Evolutionary conservation across 2,113 vertebrate genomes (phyloP).

Genomic region (Ophthalmotilapia sp.): DNA sequence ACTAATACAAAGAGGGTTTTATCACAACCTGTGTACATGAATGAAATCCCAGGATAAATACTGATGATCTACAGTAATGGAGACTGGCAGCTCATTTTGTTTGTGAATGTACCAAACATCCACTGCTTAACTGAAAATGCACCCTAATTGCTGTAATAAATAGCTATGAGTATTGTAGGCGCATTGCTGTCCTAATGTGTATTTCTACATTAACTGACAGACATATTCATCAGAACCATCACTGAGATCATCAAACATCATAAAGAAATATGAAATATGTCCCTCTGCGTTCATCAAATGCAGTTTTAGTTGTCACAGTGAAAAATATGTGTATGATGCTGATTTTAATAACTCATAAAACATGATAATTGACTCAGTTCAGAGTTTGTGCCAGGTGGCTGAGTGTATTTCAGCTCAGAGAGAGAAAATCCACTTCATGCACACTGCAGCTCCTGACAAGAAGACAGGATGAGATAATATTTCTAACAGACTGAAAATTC

Average conservation of each 20-base stretch:
- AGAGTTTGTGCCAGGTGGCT: background rate
- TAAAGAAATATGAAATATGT: constrained; percentile 7
- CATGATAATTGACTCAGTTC: constrained; percentile 6
- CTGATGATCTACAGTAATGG: background rate
- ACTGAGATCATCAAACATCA: constrained; percentile 19
- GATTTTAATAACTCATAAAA: constrained; percentile 31
- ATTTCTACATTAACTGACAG: background rate
- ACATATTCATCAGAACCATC: background rate
- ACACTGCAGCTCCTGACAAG: background rate
- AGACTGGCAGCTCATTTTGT: constrained; percentile 42
- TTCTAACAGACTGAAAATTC: background rate
- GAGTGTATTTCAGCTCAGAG: background rate
- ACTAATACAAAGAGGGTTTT: constrained; percentile 8
- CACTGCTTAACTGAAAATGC: constrained; percentile 16
- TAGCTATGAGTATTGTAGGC: background rate
- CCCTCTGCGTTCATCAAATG: constrained; percentile 6
- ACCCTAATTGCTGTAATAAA: constrained; percentile 34
- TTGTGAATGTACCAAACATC: constrained; percentile 26
- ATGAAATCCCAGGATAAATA: constrained; percentile 19
- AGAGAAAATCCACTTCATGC: background rate
- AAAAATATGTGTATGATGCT: background rate
- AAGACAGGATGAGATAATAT: background rate
- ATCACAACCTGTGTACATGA: background rate
- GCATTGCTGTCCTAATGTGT: background rate
- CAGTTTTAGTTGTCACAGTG: background rate